These are phyloP conservation scores for Idaea straminata DNA, from an alignment of 2,888 invertebrate species.

Conservation along the genomic window DNA sequence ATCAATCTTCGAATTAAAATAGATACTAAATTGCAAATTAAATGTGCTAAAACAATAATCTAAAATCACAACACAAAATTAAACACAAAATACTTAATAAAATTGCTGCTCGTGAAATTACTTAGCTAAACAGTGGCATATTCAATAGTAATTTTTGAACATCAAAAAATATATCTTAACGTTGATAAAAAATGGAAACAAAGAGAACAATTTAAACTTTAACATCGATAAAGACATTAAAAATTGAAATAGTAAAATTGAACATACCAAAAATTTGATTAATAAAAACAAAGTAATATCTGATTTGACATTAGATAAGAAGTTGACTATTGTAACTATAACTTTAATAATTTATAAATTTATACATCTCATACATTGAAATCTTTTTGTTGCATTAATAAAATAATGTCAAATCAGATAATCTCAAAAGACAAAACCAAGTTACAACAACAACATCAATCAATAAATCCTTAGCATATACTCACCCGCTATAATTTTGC, in stretches of 20 bases:
- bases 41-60: constrained; percentile 24
- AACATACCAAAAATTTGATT: constrained; percentile 22
- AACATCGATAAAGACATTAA: background rate
- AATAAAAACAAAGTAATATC: constrained; percentile 22
- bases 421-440: constrained; percentile 7
- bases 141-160: constrained; percentile 1
- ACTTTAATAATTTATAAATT: too few species aligned
- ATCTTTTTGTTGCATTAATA: too few species aligned
- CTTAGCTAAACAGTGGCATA: constrained; percentile 1
- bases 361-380: too few species aligned
- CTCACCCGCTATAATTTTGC: constrained; percentile 96
- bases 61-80: background rate
- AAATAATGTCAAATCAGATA: constrained; percentile 9
- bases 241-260: constrained; percentile 7
- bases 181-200: constrained; percentile 11
- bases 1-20: background rate
- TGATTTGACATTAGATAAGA: constrained; percentile 5
- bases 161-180: constrained; percentile 9
- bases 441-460: constrained; percentile 21
- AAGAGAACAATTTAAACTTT: background rate
- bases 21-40: constrained; percentile 7
- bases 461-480: constrained; percentile 22
- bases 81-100: constrained; percentile 1
- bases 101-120: constrained; percentile 4
- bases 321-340: background rate